Base-by-base conservation (phyloP, 2,797 vertebrate genomes). In the Petrocephalus schoutedeni region DNA sequence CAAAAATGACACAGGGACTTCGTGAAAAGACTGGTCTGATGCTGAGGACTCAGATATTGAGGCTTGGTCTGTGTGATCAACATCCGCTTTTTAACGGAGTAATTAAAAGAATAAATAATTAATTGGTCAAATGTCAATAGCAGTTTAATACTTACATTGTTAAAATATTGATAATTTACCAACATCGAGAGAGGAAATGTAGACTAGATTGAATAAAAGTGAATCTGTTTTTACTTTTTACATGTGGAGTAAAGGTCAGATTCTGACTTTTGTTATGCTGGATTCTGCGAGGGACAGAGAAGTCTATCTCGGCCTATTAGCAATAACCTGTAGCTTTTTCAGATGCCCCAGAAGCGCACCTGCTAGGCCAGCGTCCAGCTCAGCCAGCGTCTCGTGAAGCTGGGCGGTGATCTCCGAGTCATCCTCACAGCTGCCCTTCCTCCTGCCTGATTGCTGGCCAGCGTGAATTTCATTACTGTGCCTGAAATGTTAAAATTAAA, bases 311-410 rank as follows among this genome's bases (percentile, higher is more conserved):
- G 14, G 28, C 28, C 4, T 6, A 16, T 71, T 67, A 67, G 64
- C 10, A 67, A 67, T 32, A 67, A 23, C 23, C 10, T 32, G 28
- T 32, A 67, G 10, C 23, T 0, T 67, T 57, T 58, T 57, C 21
- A 54, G 84, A 36, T 32, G 56, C 5, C 16, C 28, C 16, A 86
- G 36, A 58, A 23, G 59, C 90, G 89, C 90, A 97, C 97, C 96
- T 95, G 95, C 93, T 91, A 97, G 93, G 77, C 95, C 92, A 49
- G 94, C 93, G 36, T 97, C 96, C 89, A 97, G 92, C 57, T 95
- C 95, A 59, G 93, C 93, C 90, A 97, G 89, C 51, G 97, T 95
- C 90, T 94, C 92, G 85, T 96, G 94, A 83, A 97, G 90, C 84
- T 93, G 93, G 6, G 90, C 89, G 4, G 94, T 90, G 88, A 96